Conservation (phyloP, 2,113 vertebrate species). For the Naja naja region DNA sequence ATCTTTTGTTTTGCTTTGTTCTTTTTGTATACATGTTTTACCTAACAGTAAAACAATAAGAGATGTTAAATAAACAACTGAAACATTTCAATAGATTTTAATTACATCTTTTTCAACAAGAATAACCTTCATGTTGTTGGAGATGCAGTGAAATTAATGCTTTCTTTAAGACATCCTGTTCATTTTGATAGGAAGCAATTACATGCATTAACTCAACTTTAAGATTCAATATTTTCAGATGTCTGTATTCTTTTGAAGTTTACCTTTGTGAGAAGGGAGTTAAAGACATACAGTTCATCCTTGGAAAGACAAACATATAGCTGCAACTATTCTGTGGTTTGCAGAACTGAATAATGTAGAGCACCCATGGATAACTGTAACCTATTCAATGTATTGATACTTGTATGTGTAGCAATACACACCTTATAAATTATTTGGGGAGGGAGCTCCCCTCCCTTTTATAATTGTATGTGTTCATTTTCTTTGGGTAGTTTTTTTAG, state of each 20-base stretch:
- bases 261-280: background rate
- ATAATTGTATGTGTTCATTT: background rate
- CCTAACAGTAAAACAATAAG: background rate
- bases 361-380: background rate
- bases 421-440: background rate
- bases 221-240: background rate
- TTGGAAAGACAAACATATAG: background rate
- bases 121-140: background rate
- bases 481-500: background rate
- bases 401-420: background rate
- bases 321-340: background rate
- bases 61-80: background rate
- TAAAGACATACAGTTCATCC: background rate
- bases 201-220: background rate
- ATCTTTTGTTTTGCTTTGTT: background rate
- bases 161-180: background rate
- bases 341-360: background rate
- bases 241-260: background rate
- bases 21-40: background rate
- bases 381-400: background rate
- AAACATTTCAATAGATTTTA: background rate
- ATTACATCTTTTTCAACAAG: background rate
- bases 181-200: background rate
- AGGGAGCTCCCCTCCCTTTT: background rate
- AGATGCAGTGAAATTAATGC: background rate